phyloP scores from a whole-genome alignment of 1,140 invertebrate genomes.

The Lepidostoma basale region DNA sequence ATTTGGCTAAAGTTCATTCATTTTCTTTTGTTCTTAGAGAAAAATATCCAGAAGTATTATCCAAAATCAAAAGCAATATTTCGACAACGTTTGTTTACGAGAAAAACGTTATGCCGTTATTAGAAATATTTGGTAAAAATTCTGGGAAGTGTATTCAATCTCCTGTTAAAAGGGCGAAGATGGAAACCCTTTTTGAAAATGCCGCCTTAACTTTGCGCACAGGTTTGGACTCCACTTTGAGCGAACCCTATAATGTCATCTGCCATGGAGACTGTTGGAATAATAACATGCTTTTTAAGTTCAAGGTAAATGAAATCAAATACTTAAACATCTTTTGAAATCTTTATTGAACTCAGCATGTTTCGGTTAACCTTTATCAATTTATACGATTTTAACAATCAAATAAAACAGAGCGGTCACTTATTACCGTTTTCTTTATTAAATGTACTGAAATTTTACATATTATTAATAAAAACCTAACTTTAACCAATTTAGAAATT shows the following conservation, averaged over 20 bases:
- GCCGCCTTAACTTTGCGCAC: not conserved
- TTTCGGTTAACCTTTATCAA: no score
- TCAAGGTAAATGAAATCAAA: no score
- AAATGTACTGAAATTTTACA: no score
- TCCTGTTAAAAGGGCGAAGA: not conserved
- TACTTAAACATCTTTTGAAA: no score
- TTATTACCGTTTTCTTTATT: no score
- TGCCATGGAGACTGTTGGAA: slow-evolving; percentile 64
- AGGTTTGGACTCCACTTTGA: slow-evolving; percentile 12
- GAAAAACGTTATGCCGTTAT: not conserved
- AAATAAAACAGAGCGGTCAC: no score
- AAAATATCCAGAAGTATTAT: slow-evolving; percentile 6
- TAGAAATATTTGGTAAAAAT: not conserved
- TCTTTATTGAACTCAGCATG: no score
- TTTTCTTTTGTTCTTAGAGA: slow-evolving; percentile 44
- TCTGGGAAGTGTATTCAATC: not conserved
- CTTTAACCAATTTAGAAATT: no score
- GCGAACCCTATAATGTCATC: slow-evolving; percentile 55
- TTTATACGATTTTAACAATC: no score
- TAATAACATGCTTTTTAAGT: slow-evolving; percentile 63
- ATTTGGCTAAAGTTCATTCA: slow-evolving; percentile 63
- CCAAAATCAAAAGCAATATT: slow-evolving; percentile 2
- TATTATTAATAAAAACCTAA: no score
- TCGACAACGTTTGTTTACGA: not conserved
- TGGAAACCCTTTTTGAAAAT: not conserved